Percentiles rank a stretch among this genome's conserved stretches.
Conservation (phyloP, 2,113 vertebrate genomes). For the Hippocampus barbouri region DNA sequence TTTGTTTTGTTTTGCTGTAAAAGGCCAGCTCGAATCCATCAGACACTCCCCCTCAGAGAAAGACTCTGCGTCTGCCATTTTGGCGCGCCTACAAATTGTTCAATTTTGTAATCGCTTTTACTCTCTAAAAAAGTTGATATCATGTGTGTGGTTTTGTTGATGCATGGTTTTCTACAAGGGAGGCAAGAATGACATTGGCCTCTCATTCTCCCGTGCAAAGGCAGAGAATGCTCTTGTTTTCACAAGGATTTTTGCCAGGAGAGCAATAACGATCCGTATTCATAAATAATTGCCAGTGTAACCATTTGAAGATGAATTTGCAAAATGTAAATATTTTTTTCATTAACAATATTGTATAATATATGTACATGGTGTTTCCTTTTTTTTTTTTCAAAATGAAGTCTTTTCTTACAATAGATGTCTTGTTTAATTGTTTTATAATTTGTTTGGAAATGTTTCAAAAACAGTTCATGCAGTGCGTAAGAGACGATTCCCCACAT, state of each 20-base stretch:
- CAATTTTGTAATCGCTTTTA: conserved; percentile 76
- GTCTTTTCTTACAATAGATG: conserved; percentile 80
- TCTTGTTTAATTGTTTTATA: conserved; percentile 77
- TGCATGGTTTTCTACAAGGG: conserved; percentile 71
- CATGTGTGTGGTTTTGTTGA: conserved; percentile 65
- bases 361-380: conserved; percentile 85
- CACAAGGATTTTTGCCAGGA: conserved; percentile 76
- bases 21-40: conserved; percentile 45
- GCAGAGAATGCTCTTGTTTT: conserved; percentile 73
- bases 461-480: conserved; percentile 65
- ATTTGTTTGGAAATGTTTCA: conserved; percentile 69
- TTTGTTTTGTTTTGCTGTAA: conserved; percentile 4
- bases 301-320: conserved; percentile 75
- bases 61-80: conserved; percentile 37
- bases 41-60: conserved; percentile 28
- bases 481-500: conserved; percentile 64
- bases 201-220: conserved; percentile 66
- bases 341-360: conserved; percentile 84
- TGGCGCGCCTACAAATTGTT: conserved; percentile 58
- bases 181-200: conserved; percentile 69
- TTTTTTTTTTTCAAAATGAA: conserved; percentile 72
- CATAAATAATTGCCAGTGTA: conserved; percentile 79
- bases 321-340: conserved; percentile 85
- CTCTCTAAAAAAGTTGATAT: conserved; percentile 50
- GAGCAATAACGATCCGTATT: conserved; percentile 89